Evolutionary conservation across 2,113 vertebrate genomes (phyloP).

Genomic region (Hepsetus odoe): DNA sequence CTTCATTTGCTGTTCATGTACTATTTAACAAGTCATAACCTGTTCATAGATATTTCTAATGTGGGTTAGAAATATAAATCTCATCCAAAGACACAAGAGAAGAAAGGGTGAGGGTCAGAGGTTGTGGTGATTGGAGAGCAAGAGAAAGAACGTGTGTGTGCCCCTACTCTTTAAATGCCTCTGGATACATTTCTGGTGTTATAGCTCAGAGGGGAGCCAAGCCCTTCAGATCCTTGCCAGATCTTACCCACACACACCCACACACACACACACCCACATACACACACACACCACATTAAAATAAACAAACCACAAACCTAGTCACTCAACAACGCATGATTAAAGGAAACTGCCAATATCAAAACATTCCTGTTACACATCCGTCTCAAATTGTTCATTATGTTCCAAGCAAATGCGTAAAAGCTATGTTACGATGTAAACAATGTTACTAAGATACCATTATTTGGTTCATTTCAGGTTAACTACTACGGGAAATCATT

Average conservation of each 20-base stretch:
- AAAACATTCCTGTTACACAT: not conserved
- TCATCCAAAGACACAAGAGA: not conserved
- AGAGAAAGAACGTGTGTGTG: constrained; percentile 2
- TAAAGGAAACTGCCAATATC: not conserved
- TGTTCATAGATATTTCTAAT: constrained; percentile 38
- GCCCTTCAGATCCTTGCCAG: not conserved
- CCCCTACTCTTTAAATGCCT: not conserved
- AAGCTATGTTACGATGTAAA: no score
- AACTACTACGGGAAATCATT: no score
- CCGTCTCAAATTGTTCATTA: not conserved
- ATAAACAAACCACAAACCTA: not conserved
- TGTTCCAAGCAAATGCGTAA: not conserved
- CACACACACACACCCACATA: constrained; percentile 31
- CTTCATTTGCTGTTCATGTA: constrained; percentile 53
- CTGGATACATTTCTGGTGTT: constrained; percentile 1
- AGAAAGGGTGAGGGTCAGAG: not conserved
- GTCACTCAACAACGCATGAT: not conserved
- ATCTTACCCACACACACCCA: not conserved
- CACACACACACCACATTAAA: constrained; percentile 24
- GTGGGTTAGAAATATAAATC: not conserved
- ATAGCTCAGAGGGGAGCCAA: not conserved
- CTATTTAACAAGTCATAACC: constrained; percentile 57
- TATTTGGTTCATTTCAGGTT: not conserved
- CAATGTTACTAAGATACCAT: no score
- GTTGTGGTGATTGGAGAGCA: not conserved